Evolutionary conservation across 2,888 invertebrate genomes (phyloP).

Genomic region (Lepidocyrtoides sp.): DNA sequence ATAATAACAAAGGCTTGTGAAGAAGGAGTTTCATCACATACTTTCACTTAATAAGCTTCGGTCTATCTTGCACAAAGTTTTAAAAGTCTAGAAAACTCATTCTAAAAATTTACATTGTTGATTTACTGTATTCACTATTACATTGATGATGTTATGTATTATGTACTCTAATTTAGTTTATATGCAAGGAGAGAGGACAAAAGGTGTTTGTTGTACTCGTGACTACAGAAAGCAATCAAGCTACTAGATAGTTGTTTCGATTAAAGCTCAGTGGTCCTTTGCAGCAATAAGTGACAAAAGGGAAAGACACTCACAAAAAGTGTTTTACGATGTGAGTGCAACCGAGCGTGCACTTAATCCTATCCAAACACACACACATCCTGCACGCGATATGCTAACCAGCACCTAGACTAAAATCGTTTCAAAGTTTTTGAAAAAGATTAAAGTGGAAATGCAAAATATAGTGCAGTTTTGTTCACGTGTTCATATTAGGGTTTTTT

Average conservation of each 20-base stretch:
- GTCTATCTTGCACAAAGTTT: constrained; percentile 3
- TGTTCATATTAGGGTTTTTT: constrained; percentile 1
- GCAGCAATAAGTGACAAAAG: not conserved
- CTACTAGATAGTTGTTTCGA: constrained; percentile 2
- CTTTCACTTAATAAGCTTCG: not conserved
- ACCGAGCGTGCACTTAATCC: not conserved
- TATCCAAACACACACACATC: too few species aligned
- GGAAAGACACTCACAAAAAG: not conserved
- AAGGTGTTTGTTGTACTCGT: not conserved
- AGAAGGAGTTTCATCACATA: not conserved
- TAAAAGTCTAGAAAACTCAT: not conserved
- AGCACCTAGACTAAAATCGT: too few species aligned
- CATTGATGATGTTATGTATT: not conserved
- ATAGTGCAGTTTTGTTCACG: too few species aligned
- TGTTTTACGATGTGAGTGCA: not conserved
- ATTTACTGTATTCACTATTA: not conserved
- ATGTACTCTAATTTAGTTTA: not conserved
- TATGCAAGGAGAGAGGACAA: not conserved
- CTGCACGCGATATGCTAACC: too few species aligned
- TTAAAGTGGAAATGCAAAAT: not conserved
- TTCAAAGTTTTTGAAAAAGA: too few species aligned
- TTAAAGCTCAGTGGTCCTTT: not conserved
- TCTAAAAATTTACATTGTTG: constrained; percentile 9
- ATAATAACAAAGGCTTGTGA: not conserved
- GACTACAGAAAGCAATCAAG: constrained; percentile 3